Percentiles rank a stretch among this genome's conserved stretches.
These are phyloP conservation scores for Micropoecilia bifurca DNA, from an alignment of 2,797 vertebrate genomes.

Conservation along the genomic window DNA sequence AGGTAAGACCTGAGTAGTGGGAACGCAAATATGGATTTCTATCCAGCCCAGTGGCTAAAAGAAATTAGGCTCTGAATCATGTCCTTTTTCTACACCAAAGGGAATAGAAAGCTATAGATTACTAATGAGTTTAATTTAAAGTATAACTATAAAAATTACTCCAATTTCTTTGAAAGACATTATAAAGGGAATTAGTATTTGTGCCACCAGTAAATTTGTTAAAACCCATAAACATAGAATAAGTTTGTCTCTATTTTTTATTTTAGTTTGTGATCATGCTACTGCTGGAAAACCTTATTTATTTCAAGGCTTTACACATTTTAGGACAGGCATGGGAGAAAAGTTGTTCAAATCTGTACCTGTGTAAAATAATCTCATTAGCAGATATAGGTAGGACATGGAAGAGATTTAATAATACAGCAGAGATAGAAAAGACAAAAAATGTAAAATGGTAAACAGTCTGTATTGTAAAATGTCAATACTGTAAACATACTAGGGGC, in stretches of 20 bases:
- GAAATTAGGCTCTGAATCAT: neutral
- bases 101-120: neutral
- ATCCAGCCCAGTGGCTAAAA: neutral
- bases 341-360: neutral
- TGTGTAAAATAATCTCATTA: neutral
- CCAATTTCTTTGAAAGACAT: neutral
- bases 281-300: neutral
- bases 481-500: neutral
- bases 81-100: neutral
- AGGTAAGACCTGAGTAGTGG: neutral
- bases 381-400: neutral
- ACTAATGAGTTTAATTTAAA: neutral
- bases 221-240: neutral
- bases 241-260: neutral
- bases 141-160: neutral
- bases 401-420: neutral
- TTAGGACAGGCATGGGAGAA: neutral
- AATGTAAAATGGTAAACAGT: no score
- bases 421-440: neutral
- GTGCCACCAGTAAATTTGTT: neutral
- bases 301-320: neutral
- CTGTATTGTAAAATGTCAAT: neutral
- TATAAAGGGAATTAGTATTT: neutral
- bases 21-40: neutral
- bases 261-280: neutral